Percentiles rank a stretch among this genome's conserved stretches.
phyloP scores from a whole-genome alignment of 2,113 vertebrate genomes.

The Nibea coibor region DNA sequence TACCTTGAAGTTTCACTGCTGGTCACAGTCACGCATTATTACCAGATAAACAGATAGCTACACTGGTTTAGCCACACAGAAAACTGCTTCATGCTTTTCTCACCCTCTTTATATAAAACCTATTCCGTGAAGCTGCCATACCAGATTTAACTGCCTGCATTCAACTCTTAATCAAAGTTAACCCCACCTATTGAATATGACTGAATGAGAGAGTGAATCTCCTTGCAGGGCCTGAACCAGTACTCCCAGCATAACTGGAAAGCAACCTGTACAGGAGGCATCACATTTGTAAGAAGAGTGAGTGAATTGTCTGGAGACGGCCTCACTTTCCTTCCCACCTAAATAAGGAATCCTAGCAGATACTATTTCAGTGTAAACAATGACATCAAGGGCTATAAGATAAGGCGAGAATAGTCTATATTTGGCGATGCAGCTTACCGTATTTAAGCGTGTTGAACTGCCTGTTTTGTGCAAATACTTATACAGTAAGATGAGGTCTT shows the following conservation, averaged over 20 bases:
- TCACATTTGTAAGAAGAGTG: conserved; percentile 17
- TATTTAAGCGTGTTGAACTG: background rate
- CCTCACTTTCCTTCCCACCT: background rate
- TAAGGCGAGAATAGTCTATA: background rate
- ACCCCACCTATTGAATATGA: background rate
- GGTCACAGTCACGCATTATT: background rate
- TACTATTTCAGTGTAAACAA: no score
- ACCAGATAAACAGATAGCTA: background rate
- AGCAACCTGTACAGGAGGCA: conserved; percentile 19
- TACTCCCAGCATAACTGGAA: conserved; percentile 33
- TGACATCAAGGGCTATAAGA: no score
- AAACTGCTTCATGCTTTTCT: background rate
- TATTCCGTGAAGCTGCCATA: background rate
- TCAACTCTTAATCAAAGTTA: background rate
- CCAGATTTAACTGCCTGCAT: background rate
- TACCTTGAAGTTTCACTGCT: background rate
- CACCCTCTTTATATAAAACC: background rate
- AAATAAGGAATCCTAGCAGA: background rate
- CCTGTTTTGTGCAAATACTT: background rate
- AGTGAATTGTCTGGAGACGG: background rate
- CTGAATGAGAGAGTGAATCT: background rate
- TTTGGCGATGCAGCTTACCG: background rate
- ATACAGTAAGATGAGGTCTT: background rate
- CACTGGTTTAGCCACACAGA: background rate
- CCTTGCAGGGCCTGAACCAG: background rate